phyloP scores from a whole-genome alignment of 2,113 vertebrate genomes.

The Coracopsis vasa region DNA sequence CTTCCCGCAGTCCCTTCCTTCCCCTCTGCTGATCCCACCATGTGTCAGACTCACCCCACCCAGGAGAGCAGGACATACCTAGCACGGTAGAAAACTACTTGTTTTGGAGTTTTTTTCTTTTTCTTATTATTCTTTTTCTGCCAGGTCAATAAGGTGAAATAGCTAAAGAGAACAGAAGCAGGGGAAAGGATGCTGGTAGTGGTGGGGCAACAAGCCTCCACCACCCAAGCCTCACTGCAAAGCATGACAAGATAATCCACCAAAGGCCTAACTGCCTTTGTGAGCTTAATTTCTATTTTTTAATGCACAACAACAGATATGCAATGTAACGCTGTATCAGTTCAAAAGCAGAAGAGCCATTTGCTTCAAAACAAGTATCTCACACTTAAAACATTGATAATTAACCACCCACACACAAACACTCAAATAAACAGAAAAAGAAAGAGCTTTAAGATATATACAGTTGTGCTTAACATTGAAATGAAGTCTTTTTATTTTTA shows the following conservation, averaged over 20 bases:
- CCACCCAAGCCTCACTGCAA: not conserved
- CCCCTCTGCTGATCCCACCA: not conserved
- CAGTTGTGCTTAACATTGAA: not conserved
- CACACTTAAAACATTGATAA: not conserved
- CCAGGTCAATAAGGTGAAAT: not conserved
- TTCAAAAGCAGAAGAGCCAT: not conserved
- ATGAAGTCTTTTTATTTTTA: not conserved
- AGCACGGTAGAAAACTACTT: not conserved
- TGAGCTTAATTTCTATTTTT: not conserved
- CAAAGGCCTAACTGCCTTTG: not conserved
- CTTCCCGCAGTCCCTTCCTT: not conserved
- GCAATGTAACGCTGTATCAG: not conserved
- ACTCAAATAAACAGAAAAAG: not conserved
- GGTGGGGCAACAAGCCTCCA: not conserved
- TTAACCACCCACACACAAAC: not conserved
- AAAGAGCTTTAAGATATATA: not conserved
- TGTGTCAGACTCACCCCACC: not conserved
- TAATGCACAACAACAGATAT: not conserved
- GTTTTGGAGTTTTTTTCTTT: accelerated
- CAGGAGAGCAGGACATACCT: not conserved
- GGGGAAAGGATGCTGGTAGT: not conserved
- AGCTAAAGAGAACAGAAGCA: not conserved
- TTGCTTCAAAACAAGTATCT: not conserved
- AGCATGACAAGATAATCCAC: not conserved
- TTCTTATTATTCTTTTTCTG: not conserved